Evolutionary conservation across 2,888 invertebrate genomes (phyloP), one percentile per base, ranked within the genome.

Genomic region (Athetis lepigone): DNA sequence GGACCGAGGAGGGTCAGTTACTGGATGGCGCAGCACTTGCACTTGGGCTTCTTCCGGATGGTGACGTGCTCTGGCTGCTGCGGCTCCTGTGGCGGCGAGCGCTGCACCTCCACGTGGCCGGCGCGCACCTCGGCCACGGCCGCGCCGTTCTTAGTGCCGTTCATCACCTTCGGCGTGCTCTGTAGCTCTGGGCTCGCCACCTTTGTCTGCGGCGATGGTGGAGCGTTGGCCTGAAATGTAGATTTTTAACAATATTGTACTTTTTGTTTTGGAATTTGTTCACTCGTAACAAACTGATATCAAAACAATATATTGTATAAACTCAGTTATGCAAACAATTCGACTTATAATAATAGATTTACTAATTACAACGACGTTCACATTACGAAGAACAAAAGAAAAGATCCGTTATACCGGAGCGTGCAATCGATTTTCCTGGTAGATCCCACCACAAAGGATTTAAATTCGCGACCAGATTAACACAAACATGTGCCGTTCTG

Each of bases 21-120:
- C 97, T 98, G 98, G 91, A 98, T 96, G 90, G 98, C 98, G 96
- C 98, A 98, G 96, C 98, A 98, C 93, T 98, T 97, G 96, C 98
- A 98, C 96, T 98, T 98, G 94, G 98, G 98, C 95, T 98, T 98
- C 96, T 98, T 98, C 96, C 98, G 98, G 90, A 98, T 96, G 89
- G 98, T 97, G 88, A 98, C 98, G 92, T 98, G 98, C 92, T 98
- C 98, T 78, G 98, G 97, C 92, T 98, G 98, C 85, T 96, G 96
- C 52, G 97, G 97, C 88, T 97, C 97, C 83, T 97, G 97, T 68
- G 97, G 96, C 82, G 97, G 97, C 67, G 97, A 96, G 77, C 96
- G 97, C 80, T 97, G 97, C 68, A 98, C 97, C 85, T 97, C 97
- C 66, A 97, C 96, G 43, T 95, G 94, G 8, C 96, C 96, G 55